These are phyloP conservation scores for Gymnopithys bicolor DNA, from an alignment of 2,797 vertebrate species.

Conservation along the genomic window DNA sequence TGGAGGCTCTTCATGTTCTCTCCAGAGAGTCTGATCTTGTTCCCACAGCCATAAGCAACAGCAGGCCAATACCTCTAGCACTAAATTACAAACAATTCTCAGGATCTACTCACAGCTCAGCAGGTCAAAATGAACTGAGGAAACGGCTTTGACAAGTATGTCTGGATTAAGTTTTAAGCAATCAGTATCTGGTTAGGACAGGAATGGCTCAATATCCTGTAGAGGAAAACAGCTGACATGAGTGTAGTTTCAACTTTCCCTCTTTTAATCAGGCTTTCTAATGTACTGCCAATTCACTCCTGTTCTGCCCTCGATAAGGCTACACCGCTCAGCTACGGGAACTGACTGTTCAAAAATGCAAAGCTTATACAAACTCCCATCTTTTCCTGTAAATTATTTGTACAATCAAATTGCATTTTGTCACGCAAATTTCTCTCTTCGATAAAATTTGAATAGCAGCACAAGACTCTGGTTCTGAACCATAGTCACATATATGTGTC, in stretches of 20 bases:
- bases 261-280: slow-evolving; percentile 81
- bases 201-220: slow-evolving; percentile 86
- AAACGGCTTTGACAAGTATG: slow-evolving; percentile 82
- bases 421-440: slow-evolving; percentile 46
- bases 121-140: slow-evolving; percentile 78
- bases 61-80: neutral
- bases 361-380: slow-evolving; percentile 55
- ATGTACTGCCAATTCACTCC: slow-evolving; percentile 80
- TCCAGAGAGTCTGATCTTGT: neutral
- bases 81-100: slow-evolving; percentile 44
- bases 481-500: neutral
- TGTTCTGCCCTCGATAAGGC: slow-evolving; percentile 74
- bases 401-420: slow-evolving; percentile 49
- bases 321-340: slow-evolving; percentile 49
- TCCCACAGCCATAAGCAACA: neutral
- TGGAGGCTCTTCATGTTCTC: neutral
- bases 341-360: slow-evolving; percentile 67
- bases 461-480: neutral
- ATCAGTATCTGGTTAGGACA: slow-evolving; percentile 84
- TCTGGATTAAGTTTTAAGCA: slow-evolving; percentile 82
- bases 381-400: slow-evolving; percentile 74
- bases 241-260: slow-evolving; percentile 78
- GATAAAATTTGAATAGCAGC: neutral
- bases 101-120: slow-evolving; percentile 74
- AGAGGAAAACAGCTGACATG: slow-evolving; percentile 83